Base-by-base conservation (phyloP, 1,140 invertebrate species). In the Panagrolaimus sp. region DNA sequence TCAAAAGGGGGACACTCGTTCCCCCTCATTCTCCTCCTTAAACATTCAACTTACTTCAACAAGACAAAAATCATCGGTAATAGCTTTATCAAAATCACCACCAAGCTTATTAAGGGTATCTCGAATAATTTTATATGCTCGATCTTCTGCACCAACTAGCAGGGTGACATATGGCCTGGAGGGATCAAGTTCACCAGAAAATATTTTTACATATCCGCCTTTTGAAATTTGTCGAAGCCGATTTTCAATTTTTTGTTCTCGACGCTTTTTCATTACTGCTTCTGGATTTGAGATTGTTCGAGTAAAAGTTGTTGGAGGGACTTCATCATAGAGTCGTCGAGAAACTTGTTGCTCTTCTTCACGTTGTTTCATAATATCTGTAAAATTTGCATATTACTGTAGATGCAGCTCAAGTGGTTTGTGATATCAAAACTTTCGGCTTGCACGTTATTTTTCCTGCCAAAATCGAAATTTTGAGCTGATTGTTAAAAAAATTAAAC, bases 161-260 rank as follows among this genome's bases (percentile, higher is more conserved):
- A 99, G 85, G 2, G 96, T 98, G 86, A 98, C 98, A 85, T 99
- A 99, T 48, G 96, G 95, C 71, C 97, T 92, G 86, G 96, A 93
- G 78, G 91, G 90, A 81, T 92, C 93, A 8, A 99, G 86, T 13
- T 92, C 91, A 83, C 96, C 92, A 27, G 96, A 96, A 85, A 97
- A 98, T 76, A 99, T 96, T 85, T 98, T 96, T 27, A 99, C 84
- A 5, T 93, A 97, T 61, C 95, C 96, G 63, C 96, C 87, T 42
- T 71, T 31, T 44, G 91, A 87, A 84, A 98, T 97, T 84, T 97
- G 92, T 83, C 96, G 92, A 73, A 98, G 85, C 84, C 96, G 98
- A 77, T 91, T 90, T 84, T 98, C 95, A 57, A 98, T 86, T 84
- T 96, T 97, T 84, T 96, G 92, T 81, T 98, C 93, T n/a, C 96